Evolutionary conservation across 2,888 invertebrate species (phyloP), one percentile per base, ranked within the genome.

Genomic region (Tinea pellionella): DNA sequence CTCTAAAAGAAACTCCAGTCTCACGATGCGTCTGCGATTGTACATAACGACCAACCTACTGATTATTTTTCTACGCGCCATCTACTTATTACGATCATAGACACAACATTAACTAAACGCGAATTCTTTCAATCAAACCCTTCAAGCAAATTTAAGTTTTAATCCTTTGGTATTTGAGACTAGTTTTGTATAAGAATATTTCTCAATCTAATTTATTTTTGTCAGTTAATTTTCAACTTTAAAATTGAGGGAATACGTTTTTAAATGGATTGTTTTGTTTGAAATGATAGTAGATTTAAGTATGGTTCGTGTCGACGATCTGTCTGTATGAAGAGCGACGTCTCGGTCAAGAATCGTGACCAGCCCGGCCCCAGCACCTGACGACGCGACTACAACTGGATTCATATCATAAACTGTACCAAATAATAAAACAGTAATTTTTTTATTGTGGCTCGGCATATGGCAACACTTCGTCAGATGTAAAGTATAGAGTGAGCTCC

Each of bases 31-130:
- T 84, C 86, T 83, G 80, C 81, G 85, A 85, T 85, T 76, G 53
- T 61, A 59, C 47, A 16, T 13, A 30, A 61, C 16, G 19, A 57
- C 57, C 29, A 32, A 58, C 42, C 80, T 73, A 75, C 81, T 81
- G 85, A 86, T 85, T 86, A 86, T 87, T 87, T 85, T 86, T 87
- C 86, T 86, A 86, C 87, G 84, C 84, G 83, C 83, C 84, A 78
- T 86, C 85, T 83, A 84, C 87, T 86, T 86, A 87, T 85, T 86
- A 84, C 83, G 78, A 84, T 84, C 85, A 80, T 83, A 85, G 82
- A 75, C 80, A 78, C 76, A 79, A 75, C 80, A 84, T 83, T 82
- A 85, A 82, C 82, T 76, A 37, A 80, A 80, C 79, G 77, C 73
- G 69, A 63, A 71, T 77, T 74, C 68, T 77, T 74, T 73, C 73